Base-by-base conservation (phyloP, 2,113 vertebrate genomes). In the Eurypyga helias region DNA sequence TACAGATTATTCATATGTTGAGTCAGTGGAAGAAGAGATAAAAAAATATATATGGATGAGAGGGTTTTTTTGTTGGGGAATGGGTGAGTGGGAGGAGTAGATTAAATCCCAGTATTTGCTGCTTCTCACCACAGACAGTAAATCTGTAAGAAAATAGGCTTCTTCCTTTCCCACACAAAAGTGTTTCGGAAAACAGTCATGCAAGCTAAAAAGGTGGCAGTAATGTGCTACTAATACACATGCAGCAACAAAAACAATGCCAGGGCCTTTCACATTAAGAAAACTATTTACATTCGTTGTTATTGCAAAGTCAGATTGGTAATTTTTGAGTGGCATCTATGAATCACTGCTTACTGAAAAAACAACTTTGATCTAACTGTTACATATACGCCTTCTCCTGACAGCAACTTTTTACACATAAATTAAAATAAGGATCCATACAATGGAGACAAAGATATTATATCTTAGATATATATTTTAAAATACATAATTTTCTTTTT, bases 211-310 rank as follows among this genome's bases (percentile, higher is more conserved):
- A 79, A 87, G 71, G 49, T n/a, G 66, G 64, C 2, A 0, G 38
- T 23, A 83, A 78, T 2, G 6, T 25, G 31, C 33, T 72, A 18
- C 49, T 4, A 2, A 77, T 43, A 76, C 9, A 43, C 15, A 36
- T 0, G 0, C 7, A 18, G 19, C 60, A 81, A 17, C 3, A 57
- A 38, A 89, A 62, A 2, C 41, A 64, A 17, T 18, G 17, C 11
- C 49, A 61, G 5, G 9, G 28, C 38, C 26, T 82, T 91, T 25
- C 48, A 62, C 1, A 1, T 24, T 19, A 70, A 78, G 43, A 90
- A 84, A 83, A 18, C 9, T 29, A 33, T 19, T 55, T 20, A 60
- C 3, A 17, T 79, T 76, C 52, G 61, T 60, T 33, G 38, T 25
- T 36, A 46, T 12, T 60, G 11, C 17, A 78, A 86, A 89, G 70